Percentiles rank a stretch among this genome's conserved stretches.
Evolutionary conservation across 1,140 invertebrate species (phyloP).

Genomic region (Halesus radiatus): DNA sequence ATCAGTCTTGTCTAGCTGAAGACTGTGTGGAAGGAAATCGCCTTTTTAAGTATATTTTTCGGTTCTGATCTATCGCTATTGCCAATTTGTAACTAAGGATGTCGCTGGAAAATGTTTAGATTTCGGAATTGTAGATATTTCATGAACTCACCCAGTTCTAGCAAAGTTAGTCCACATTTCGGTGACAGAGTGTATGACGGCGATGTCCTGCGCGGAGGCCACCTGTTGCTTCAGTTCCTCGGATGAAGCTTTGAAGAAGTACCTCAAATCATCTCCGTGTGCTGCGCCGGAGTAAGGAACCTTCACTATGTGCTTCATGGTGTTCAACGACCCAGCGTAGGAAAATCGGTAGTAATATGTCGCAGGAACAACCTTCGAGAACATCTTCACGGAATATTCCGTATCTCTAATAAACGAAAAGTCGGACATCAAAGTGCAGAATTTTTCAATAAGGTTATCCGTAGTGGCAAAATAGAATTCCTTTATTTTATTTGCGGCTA

Average conservation of each 20-base stretch:
- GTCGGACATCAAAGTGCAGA: conserved; percentile 45
- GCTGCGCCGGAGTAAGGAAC: conserved; percentile 62
- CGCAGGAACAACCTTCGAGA: conserved; percentile 6
- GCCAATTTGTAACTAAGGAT: no score
- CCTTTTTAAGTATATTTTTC: no score
- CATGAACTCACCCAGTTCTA: conserved; percentile 43
- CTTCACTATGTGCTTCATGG: conserved; percentile 62
- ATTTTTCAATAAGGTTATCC: conserved; percentile 30
- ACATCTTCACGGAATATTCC: conserved; percentile 2
- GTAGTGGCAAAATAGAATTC: conserved; percentile 40
- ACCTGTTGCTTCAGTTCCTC: conserved; percentile 47
- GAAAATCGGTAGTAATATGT: conserved; percentile 61
- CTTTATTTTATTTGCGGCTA: conserved; percentile 42
- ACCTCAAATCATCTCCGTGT: conserved; percentile 66
- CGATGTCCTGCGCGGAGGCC: conserved; percentile 59
- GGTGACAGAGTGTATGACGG: conserved; percentile 63
- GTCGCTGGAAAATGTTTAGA: no score
- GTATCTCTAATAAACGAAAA: conserved; percentile 35
- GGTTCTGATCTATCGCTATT: no score
- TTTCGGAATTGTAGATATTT: no score
- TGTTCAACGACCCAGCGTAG: conserved; percentile 61
- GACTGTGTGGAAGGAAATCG: no score
- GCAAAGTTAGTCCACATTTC: conserved; percentile 67
- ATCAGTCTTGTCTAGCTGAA: no score
- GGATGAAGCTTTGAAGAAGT: conserved; percentile 61